Evolutionary conservation across 2,797 vertebrate species (phyloP).

Genomic region (Micromesistius poutassou): DNA sequence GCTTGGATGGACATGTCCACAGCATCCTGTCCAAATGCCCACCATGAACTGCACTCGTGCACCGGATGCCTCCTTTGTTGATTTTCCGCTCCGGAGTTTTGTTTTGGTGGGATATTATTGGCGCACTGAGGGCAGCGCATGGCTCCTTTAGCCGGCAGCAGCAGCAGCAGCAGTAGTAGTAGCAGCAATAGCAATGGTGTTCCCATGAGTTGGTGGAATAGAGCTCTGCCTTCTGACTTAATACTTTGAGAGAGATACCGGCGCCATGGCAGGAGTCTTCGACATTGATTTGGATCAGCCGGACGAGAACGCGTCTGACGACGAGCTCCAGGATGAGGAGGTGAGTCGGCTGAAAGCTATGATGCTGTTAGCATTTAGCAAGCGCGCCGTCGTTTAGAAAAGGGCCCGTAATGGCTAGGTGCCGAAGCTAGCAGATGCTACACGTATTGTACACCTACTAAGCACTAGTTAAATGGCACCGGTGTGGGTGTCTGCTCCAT

Average conservation of each 20-base stretch:
- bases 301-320: constrained; percentile 89
- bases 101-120: neutral
- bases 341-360: constrained; percentile 57
- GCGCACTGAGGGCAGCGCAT: neutral
- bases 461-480: too few species aligned
- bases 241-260: constrained; percentile 13
- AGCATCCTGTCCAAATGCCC: neutral
- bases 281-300: constrained; percentile 97
- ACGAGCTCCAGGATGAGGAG: constrained; percentile 85
- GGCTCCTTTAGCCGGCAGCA: neutral
- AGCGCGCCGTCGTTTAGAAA: neutral
- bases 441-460: neutral
- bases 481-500: neutral
- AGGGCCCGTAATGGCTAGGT: neutral
- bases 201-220: constrained; percentile 86
- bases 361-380: constrained; percentile 12
- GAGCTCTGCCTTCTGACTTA: constrained; percentile 45
- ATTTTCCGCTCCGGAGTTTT: neutral
- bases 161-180: neutral
- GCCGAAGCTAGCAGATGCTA: neutral
- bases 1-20: neutral
- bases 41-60: neutral
- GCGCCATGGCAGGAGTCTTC: constrained; percentile 94
- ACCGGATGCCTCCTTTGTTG: neutral
- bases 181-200: neutral